Evolutionary conservation across 2,888 invertebrate genomes (phyloP).

Genomic region (Rhingia campestris): DNA sequence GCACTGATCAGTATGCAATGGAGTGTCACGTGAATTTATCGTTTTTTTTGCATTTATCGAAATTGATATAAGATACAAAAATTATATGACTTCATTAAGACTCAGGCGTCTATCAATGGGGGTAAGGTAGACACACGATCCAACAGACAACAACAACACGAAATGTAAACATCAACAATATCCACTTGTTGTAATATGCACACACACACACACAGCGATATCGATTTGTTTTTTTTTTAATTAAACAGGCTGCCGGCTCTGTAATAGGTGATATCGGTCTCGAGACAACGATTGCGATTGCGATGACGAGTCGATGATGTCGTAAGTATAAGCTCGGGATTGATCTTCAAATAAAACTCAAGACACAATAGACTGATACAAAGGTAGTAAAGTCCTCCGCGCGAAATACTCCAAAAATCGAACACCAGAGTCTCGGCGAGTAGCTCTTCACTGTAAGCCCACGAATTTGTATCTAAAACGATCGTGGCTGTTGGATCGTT

Average conservation of each 20-base stretch:
- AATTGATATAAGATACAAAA: constrained; percentile 28
- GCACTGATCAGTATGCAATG: constrained; percentile 50
- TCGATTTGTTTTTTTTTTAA: constrained; percentile 63
- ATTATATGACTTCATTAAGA: constrained; percentile 54
- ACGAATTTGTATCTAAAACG: constrained; percentile 72
- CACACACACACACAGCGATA: constrained; percentile 6
- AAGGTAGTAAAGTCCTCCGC: constrained; percentile 19
- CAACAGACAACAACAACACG: constrained; percentile 21
- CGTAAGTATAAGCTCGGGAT: constrained; percentile 23
- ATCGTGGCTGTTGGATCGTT: constrained; percentile 65
- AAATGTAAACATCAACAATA: constrained; percentile 58
- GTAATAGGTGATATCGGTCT: background rate
- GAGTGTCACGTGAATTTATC: constrained; percentile 25
- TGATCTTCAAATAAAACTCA: constrained; percentile 25
- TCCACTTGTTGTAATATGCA: constrained; percentile 12
- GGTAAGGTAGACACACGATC: background rate
- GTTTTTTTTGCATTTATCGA: constrained; percentile 12
- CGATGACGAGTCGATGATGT: background rate
- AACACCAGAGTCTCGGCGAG: constrained; percentile 16
- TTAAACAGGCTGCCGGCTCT: constrained; percentile 35
- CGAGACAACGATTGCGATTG: constrained; percentile 6
- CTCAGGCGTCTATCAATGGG: constrained; percentile 36
- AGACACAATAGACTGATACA: background rate
- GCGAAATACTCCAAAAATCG: constrained; percentile 1
- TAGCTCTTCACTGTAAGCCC: constrained; percentile 68